phyloP scores from a whole-genome alignment of 2,113 vertebrate species.

The Rattus rattus region DNA sequence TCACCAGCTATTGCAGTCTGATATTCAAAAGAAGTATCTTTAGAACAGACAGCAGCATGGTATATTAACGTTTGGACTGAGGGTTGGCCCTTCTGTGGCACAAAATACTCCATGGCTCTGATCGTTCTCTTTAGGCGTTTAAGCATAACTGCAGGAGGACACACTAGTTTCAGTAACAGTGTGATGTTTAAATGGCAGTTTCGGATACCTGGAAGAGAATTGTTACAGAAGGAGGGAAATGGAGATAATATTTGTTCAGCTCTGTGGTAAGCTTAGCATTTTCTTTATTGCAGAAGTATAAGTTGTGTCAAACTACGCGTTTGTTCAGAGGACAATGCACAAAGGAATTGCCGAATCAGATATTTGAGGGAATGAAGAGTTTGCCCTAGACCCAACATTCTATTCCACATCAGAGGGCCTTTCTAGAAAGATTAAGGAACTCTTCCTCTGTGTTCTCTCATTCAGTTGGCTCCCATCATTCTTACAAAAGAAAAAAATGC shows the following conservation, averaged over 20 bases:
- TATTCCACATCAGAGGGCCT: not conserved
- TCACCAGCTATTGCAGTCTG: not conserved
- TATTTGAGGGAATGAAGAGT: not conserved
- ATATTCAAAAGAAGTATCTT: conserved; percentile 23
- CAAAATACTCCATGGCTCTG: not conserved
- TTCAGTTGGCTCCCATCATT: not conserved
- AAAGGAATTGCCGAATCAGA: conserved; percentile 53
- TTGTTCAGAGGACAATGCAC: conserved; percentile 29
- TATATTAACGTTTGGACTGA: not conserved
- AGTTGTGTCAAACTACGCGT: conserved; percentile 25
- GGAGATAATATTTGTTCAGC: conserved; percentile 22
- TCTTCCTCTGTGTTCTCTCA: not conserved
- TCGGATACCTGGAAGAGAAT: not conserved
- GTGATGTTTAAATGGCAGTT: not conserved
- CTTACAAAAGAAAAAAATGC: not conserved
- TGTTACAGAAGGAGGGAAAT: not conserved
- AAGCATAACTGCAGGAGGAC: conserved; percentile 16
- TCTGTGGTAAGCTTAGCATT: conserved; percentile 23
- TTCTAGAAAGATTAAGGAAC: not conserved
- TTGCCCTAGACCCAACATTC: not conserved
- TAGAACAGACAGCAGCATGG: not conserved
- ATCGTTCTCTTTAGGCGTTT: not conserved
- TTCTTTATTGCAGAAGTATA: conserved; percentile 22
- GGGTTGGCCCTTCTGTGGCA: not conserved
- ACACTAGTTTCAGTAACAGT: not conserved